These are phyloP conservation scores for Macrotis lagotis DNA, from an alignment of 2,113 vertebrate species.

Conservation along the genomic window DNA sequence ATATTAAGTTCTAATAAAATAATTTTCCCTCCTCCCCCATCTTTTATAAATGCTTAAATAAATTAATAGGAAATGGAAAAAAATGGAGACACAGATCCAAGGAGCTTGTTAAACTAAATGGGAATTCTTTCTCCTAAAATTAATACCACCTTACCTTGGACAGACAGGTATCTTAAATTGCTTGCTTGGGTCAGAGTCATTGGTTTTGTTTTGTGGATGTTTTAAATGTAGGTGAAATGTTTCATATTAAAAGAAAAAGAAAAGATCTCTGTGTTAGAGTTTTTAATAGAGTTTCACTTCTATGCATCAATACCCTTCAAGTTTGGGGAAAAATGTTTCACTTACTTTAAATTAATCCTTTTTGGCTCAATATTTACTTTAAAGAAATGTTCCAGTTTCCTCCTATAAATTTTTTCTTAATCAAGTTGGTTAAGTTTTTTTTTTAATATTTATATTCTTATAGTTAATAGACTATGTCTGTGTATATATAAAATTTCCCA, in stretches of 20 bases:
- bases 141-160: neutral
- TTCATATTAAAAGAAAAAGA: neutral
- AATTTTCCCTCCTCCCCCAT: neutral
- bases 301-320: neutral
- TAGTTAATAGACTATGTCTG: no score
- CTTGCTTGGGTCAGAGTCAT: neutral
- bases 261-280: neutral
- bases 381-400: neutral
- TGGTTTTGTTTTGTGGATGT: neutral
- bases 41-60: constrained; percentile 34
- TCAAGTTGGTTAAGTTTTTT: neutral
- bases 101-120: constrained; percentile 1
- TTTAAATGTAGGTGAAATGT: constrained; percentile 19
- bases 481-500: neutral
- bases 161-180: neutral
- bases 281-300: neutral
- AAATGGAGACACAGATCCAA: constrained; percentile 5
- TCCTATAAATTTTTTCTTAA: neutral
- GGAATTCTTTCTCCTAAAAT: neutral
- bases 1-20: constrained; percentile 1
- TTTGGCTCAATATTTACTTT: neutral
- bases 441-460: neutral
- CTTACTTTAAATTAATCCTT: constrained; percentile 2
- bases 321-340: neutral
- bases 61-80: constrained; percentile 47